Evolutionary conservation across 2,113 vertebrate genomes (phyloP).

Genomic region (Grammomys surdaster): DNA sequence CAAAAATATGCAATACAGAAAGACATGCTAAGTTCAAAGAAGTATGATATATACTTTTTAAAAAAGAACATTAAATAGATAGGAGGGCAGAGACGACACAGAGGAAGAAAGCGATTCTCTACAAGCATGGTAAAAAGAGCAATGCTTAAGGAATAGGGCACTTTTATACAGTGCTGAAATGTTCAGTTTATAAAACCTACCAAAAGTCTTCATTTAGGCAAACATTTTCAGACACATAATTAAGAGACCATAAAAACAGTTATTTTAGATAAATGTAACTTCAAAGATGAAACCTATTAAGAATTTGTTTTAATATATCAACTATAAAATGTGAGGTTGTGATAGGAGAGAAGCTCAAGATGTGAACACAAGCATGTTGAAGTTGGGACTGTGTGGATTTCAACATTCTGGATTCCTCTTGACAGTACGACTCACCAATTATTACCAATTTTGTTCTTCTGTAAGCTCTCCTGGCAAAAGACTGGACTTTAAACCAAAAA

Average conservation of each 20-base stretch:
- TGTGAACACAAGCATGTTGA: conserved; percentile 29
- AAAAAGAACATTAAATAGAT: background rate
- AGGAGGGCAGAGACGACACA: background rate
- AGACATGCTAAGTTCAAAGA: background rate
- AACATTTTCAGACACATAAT: conserved; percentile 10
- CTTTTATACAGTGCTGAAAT: background rate
- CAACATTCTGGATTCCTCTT: background rate
- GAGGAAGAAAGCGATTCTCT: conserved; percentile 17
- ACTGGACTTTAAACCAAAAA: conserved; percentile 41
- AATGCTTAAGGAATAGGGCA: background rate
- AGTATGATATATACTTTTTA: background rate
- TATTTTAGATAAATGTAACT: background rate
- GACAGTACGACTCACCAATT: background rate
- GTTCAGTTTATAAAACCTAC: conserved; percentile 5
- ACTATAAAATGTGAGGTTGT: background rate
- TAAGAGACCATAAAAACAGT: background rate
- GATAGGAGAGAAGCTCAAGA: background rate
- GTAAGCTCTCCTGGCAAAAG: background rate
- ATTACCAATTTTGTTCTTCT: conserved; percentile 24
- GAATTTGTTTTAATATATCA: conserved; percentile 26
- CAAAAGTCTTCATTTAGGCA: conserved; percentile 40
- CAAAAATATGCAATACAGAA: conserved; percentile 30
- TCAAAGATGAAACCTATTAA: background rate
- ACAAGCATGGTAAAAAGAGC: background rate
- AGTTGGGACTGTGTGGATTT: background rate